These are phyloP conservation scores for Pitta sordida DNA, from an alignment of 2,113 vertebrate genomes.

Conservation along the genomic window DNA sequence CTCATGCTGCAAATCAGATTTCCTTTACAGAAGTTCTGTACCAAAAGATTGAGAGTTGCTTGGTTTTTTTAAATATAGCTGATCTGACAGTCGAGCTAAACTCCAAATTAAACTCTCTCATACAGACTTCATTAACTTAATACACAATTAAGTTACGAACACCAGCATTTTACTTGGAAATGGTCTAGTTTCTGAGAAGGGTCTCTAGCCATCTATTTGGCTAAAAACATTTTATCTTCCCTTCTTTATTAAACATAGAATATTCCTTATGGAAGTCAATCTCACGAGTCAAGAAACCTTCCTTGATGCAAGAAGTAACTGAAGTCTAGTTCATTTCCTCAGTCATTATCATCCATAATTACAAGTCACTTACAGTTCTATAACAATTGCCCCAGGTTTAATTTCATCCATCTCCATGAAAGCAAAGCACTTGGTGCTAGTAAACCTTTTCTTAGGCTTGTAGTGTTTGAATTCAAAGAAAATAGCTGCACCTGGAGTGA, in stretches of 20 bases:
- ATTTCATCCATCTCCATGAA: conserved; percentile 99
- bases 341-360: not conserved
- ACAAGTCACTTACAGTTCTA: conserved; percentile 89
- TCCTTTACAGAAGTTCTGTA: not conserved
- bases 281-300: not conserved
- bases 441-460: conserved; percentile 98
- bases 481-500: conserved; percentile 87
- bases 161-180: not conserved
- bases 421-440: conserved; percentile 98
- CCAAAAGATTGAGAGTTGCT: not conserved
- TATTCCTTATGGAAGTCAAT: not conserved
- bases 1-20: not conserved
- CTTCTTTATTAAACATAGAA: not conserved
- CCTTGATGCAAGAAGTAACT: not conserved
- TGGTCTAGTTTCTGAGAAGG: not conserved
- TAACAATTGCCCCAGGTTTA: conserved; percentile 91
- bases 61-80: not conserved
- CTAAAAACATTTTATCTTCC: not conserved
- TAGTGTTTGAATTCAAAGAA: conserved; percentile 99
- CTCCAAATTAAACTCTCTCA: not conserved
- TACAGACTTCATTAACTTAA: not conserved
- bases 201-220: not conserved
- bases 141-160: not conserved
- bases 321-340: not conserved
- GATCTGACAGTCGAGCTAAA: not conserved